Evolutionary conservation across 2,797 vertebrate species (phyloP).

Genomic region (Cottoperca gobio): DNA sequence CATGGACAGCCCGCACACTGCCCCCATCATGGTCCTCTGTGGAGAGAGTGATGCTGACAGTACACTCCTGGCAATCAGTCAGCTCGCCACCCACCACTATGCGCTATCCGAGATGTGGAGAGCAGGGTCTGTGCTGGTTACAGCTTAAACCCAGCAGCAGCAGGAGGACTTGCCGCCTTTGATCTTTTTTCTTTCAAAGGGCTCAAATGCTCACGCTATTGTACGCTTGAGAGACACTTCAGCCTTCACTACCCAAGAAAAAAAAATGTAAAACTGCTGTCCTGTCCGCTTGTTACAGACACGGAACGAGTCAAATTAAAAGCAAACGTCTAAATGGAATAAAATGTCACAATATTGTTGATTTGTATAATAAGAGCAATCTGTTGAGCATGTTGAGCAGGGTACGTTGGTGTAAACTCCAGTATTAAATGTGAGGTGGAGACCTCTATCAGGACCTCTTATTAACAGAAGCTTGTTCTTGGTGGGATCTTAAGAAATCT

Average conservation of each 20-base stretch:
- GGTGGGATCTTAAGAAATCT: conserved; percentile 94
- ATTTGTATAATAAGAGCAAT: conserved; percentile 67
- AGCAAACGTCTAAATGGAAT: conserved; percentile 56
- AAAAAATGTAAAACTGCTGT: conserved; percentile 50
- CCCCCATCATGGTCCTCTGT: conserved; percentile 70
- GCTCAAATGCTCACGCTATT: conserved; percentile 80
- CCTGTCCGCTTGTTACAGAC: conserved; percentile 68
- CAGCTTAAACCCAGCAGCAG: conserved; percentile 80
- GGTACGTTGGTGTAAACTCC: conserved; percentile 65
- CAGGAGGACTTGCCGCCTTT: conserved; percentile 79
- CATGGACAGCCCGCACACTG: conserved; percentile 59
- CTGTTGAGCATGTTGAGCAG: conserved; percentile 72
- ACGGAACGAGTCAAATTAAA: conserved; percentile 60
- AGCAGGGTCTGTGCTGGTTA: conserved; percentile 68
- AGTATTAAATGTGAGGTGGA: conserved; percentile 77
- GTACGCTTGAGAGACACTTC: conserved; percentile 80
- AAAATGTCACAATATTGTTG: conserved; percentile 53
- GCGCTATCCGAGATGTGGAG: conserved; percentile 78
- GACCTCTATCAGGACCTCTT: conserved; percentile 84
- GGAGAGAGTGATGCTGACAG: conserved; percentile 76
- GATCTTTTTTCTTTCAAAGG: conserved; percentile 84
- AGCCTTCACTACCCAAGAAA: conserved; percentile 71
- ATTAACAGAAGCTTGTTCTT: conserved; percentile 84
- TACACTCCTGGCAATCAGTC: conserved; percentile 84
- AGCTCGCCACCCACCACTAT: conserved; percentile 86